phyloP scores from a whole-genome alignment of 2,113 vertebrate genomes.

The Paraplagusia blochii region DNA sequence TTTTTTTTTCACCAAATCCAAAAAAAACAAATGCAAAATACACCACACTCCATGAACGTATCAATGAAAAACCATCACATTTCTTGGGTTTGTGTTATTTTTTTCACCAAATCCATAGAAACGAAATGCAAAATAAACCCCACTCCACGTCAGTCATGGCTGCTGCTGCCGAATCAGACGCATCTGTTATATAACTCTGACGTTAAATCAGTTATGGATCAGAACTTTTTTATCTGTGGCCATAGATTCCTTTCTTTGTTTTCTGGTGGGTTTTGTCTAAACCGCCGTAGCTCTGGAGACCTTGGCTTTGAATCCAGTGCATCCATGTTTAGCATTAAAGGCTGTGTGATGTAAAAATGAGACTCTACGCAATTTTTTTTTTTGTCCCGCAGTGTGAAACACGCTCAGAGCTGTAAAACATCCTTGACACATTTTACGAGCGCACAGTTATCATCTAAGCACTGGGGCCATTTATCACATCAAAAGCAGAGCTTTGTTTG shows the following conservation, averaged over 20 bases:
- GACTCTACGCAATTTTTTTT: slow-evolving; percentile 7
- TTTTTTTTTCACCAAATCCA: no score
- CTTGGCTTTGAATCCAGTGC: slow-evolving; percentile 13
- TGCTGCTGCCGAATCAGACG: no score
- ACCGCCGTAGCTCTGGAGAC: slow-evolving; percentile 6
- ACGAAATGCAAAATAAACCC: no score
- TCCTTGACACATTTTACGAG: slow-evolving; percentile 67
- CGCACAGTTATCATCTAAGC: slow-evolving; percentile 56
- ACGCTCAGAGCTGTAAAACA: slow-evolving; percentile 56
- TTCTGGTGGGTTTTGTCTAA: slow-evolving; percentile 16
- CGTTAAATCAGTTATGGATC: no score
- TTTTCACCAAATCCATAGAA: no score
- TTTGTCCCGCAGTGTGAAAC: slow-evolving; percentile 45
- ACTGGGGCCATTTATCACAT: slow-evolving; percentile 68
- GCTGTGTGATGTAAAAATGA: slow-evolving; percentile 27
- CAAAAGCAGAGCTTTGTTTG: slow-evolving; percentile 67
- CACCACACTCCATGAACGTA: no score
- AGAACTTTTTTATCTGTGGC: no score
- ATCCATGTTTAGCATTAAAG: slow-evolving; percentile 33
- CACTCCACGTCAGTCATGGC: no score
- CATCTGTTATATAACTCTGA: no score
- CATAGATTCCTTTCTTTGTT: slow-evolving; percentile 9
- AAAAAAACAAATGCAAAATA: no score
- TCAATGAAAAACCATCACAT: no score
- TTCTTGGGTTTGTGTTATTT: no score